phyloP scores from a whole-genome alignment of 2,888 invertebrate genomes.

The Crematogaster levior region DNA sequence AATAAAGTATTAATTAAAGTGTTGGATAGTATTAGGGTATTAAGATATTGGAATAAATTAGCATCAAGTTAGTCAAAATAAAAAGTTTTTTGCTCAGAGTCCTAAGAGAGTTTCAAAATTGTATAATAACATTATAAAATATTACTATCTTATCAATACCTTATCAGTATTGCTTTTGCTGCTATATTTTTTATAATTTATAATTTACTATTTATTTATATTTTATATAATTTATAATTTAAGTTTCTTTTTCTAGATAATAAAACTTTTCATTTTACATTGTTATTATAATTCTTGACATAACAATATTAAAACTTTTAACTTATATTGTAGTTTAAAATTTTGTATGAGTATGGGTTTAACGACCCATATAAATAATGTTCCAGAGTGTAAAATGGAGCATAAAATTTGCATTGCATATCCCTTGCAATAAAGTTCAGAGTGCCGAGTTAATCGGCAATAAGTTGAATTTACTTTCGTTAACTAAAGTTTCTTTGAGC shows the following conservation, averaged over 20 bases:
- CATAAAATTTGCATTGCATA: constrained; percentile 10
- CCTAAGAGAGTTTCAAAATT: background rate
- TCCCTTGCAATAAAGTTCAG: background rate
- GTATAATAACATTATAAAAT: background rate
- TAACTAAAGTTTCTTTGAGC: constrained; percentile 46
- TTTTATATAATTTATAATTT: background rate
- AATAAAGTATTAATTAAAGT: background rate
- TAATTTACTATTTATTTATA: background rate
- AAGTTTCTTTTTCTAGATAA: background rate
- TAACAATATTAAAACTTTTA: background rate
- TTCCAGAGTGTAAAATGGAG: background rate
- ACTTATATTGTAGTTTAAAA: background rate
- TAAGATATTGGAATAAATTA: background rate
- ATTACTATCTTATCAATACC: background rate
- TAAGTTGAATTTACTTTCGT: constrained; percentile 59
- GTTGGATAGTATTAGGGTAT: background rate
- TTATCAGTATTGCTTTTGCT: background rate
- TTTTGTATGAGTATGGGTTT: background rate
- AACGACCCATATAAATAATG: background rate
- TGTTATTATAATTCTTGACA: background rate
- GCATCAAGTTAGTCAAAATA: background rate
- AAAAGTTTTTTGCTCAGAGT: background rate
- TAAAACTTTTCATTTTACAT: background rate
- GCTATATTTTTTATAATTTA: background rate
- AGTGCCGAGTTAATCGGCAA: constrained; percentile 9